Evolutionary conservation across 2,113 vertebrate genomes (phyloP), one percentile per base, ranked within the genome.

Genomic region (Vidua macroura): DNA sequence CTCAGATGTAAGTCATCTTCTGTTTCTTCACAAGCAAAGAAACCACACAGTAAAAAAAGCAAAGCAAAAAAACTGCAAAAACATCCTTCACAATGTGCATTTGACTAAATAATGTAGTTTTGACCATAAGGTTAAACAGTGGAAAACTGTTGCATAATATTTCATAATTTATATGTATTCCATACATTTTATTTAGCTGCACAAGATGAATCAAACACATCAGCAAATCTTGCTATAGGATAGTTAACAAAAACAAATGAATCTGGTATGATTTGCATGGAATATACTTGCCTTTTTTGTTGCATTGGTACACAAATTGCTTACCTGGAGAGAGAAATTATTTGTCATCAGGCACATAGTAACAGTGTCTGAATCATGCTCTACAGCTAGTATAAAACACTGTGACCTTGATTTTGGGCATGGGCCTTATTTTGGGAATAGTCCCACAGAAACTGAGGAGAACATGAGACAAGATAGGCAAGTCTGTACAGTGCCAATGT

Each of bases 11-110:
- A 92, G 44, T 88, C 31, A 66, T 95, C 86, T 60, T 93, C 86
- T 86, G 60, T 87, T 82, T 87, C 69, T 94, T 91, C 78, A 75
- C 89, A 90, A 90, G 62, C n/a, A 83, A 88, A 90, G 46, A 94
- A 94, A 86, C 59, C 4, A 7, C 59, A 83, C 24, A 41, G 48
- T 35, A 44, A 80, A 76, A 93, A 76, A 80, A 72, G 1, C 53
- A 79, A 70, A 81, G 52, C 30, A 83, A 83, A 94, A 86, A 83
- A 83, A 23, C 41, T 80, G 28, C 20, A 83, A 56, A 83, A 80
- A 59, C 56, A 19, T 52, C 44, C 74, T 86, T 78, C 48, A 55
- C 78, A 67, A 48, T 37, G 39, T 70, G 39, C 37, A 13, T 84
- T 91, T 82, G 69, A 84, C 69, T 87, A 73, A 93, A 66, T 49